Conservation (phyloP, 2,797 vertebrate genomes). For the Acanthurus lineatus region DNA sequence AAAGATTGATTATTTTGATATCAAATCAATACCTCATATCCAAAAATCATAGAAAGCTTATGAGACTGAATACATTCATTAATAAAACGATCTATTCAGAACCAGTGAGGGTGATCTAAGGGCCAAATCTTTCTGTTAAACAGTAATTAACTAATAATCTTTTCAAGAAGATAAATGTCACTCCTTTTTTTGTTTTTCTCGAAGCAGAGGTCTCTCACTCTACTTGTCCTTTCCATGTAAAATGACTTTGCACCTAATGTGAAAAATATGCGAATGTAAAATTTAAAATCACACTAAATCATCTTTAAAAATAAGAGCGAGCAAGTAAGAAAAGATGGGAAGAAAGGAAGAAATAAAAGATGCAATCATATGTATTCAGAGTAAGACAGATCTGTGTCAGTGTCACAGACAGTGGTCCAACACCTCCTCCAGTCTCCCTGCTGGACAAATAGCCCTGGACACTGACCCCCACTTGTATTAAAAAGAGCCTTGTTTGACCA, state of each 20-base stretch:
- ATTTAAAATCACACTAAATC: background rate
- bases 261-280: background rate
- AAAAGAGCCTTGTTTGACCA: conserved; percentile 77
- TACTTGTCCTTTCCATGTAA: background rate
- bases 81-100: background rate
- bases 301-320: background rate
- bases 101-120: background rate
- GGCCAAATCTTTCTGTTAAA: background rate
- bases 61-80: background rate
- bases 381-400: conserved; percentile 54
- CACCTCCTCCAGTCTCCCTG: conserved; percentile 60
- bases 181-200: background rate
- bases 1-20: background rate
- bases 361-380: conserved; percentile 32
- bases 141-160: background rate
- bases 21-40: background rate
- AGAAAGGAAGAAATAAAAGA: conserved; percentile 32
- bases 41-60: background rate
- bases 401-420: conserved; percentile 47
- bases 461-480: conserved; percentile 78
- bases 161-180: background rate
- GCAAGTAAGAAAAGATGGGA: background rate
- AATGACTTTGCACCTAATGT: background rate
- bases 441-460: conserved; percentile 69
- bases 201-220: conserved; percentile 1